Evolutionary conservation across 2,797 vertebrate species (phyloP).

Genomic region (Microhierax caerulescens): DNA sequence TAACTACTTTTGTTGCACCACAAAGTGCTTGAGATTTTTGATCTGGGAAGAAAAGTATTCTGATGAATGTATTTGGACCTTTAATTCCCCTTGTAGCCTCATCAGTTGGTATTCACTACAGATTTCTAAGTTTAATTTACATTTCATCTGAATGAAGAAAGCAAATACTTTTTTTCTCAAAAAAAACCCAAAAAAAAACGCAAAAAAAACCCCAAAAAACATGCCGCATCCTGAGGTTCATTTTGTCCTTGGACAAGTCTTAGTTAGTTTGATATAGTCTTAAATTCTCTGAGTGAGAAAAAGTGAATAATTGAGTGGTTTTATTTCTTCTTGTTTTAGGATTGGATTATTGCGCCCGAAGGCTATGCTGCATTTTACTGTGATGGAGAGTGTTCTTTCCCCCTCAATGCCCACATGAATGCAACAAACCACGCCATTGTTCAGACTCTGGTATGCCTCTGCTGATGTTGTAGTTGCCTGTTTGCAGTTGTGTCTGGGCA

Average conservation of each 20-base stretch:
- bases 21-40: neutral
- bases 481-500: neutral
- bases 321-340: constrained; percentile 75
- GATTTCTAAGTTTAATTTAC: neutral
- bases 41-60: neutral
- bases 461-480: neutral
- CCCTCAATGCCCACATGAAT: constrained; percentile 99
- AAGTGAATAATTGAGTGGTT: neutral
- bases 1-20: neutral
- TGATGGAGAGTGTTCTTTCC: constrained; percentile 97
- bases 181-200: fast-evolving
- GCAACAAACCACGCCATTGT: constrained; percentile 99
- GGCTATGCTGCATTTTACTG: constrained; percentile 99
- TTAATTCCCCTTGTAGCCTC: neutral
- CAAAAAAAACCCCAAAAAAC: too few relatives aligned
- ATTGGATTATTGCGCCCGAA: constrained; percentile 99
- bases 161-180: neutral
- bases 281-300: neutral
- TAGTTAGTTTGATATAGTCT: neutral
- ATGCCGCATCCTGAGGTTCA: neutral
- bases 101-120: neutral
- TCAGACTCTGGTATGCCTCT: constrained; percentile 91
- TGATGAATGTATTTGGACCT: neutral
- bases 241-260: neutral
- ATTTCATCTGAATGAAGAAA: neutral